phyloP scores from a whole-genome alignment of 2,888 invertebrate species.

The Sisyra terminalis region DNA sequence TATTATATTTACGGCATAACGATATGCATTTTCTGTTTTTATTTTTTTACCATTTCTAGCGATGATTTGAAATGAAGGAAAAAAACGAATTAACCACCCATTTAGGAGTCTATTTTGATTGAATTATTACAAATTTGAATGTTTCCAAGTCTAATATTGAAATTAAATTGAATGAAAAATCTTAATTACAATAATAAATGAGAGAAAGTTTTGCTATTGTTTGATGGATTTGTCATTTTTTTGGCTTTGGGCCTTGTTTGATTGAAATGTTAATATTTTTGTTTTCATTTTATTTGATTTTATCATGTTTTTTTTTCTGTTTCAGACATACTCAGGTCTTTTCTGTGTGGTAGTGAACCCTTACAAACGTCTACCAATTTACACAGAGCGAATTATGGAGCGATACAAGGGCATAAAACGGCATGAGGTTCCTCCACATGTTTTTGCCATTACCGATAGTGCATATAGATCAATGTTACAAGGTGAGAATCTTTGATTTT shows the following conservation, averaged over 20 bases:
- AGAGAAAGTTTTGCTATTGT: neutral
- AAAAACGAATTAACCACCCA: no score
- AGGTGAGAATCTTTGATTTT: slow-evolving; percentile 43
- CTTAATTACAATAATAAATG: no score
- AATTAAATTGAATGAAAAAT: neutral
- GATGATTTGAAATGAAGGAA: no score
- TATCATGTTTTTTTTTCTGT: slow-evolving; percentile 22
- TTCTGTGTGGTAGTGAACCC: slow-evolving; percentile 99
- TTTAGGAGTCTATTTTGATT: no score
- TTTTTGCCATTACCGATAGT: slow-evolving; percentile 98
- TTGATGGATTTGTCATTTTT: no score
- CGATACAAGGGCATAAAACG: slow-evolving; percentile 98
- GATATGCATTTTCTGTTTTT: no score
- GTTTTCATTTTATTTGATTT: no score
- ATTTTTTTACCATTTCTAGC: no score
- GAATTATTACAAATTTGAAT: no score
- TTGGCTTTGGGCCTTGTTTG: no score
- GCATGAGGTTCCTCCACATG: slow-evolving; percentile 98
- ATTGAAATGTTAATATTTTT: neutral
- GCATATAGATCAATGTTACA: slow-evolving; percentile 99
- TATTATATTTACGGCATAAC: no score
- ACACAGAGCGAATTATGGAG: slow-evolving; percentile 99
- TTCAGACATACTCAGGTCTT: slow-evolving; percentile 98
- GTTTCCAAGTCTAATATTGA: no score
- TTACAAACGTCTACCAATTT: slow-evolving; percentile 96